Evolutionary conservation across 1,140 invertebrate species (phyloP), one percentile per base, ranked within the genome.

Genomic region (Papilio xuthus): DNA sequence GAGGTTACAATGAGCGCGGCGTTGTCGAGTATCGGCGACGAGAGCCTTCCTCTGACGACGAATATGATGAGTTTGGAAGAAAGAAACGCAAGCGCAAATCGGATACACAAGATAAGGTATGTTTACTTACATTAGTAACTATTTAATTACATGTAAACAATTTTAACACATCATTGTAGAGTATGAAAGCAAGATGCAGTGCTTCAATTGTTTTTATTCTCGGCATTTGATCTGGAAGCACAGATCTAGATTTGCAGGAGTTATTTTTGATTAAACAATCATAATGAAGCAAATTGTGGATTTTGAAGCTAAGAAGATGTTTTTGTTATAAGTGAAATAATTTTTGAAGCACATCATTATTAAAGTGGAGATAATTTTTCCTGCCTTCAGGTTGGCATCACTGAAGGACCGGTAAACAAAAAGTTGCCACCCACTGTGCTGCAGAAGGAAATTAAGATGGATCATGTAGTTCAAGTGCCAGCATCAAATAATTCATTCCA

Each of bases 21-120:
- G 96, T 97, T 4, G 98, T 99, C 10, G 98, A 99, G 88, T 99
- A 99, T 86, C 98, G 98, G 83, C 96, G 98, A 86, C 95, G 97
- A 73, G 95, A 96, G 79, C 96, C 97, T 37, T 98, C 98, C 8
- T 97, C 97, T 67, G 97, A 97, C 82, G 98, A 98, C 90, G 98
- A 99, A 92, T 99, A 98, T 90, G 98, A 99, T 93, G 98, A 99
- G 92, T 99, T 99, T 95, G 98, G 98, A 2, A 95, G 98, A 53
- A 99, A 97, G 92, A 99, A 98, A 84, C 89, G 93, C 74, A 94
- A 94, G 81, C 88, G 90, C 81, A 89, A 87, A 75, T 47, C 83
- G 32, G 90, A 91, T 10, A 63, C 83, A 18, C 82, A 87, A 63
- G 88, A 92, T 28, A 89, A 88, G 89, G 92, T 93, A 80, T 76